Evolutionary conservation across 2,113 vertebrate genomes (phyloP).

Genomic region (Ramphastos sulfuratus): DNA sequence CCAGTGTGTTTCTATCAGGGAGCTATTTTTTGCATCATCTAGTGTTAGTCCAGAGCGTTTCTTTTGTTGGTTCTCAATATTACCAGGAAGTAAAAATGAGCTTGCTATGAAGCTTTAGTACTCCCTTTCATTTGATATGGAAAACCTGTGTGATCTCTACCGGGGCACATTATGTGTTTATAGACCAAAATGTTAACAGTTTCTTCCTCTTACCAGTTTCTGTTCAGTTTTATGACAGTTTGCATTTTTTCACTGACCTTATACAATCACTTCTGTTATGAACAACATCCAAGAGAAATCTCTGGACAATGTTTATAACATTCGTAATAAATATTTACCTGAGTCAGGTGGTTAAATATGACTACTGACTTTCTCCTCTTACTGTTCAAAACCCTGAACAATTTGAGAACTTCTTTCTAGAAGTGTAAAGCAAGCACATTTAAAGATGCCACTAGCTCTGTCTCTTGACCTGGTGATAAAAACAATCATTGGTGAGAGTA

Average conservation of each 20-base stretch:
- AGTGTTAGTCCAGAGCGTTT: background rate
- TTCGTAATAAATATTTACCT: background rate
- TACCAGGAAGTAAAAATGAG: background rate
- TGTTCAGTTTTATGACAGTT: background rate
- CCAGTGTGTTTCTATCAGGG: background rate
- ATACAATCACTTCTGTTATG: background rate
- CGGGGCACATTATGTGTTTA: background rate
- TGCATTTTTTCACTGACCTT: background rate
- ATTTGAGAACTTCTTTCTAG: background rate
- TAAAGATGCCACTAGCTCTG: background rate
- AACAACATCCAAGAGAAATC: background rate
- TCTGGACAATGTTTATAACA: background rate
- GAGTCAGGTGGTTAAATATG: background rate
- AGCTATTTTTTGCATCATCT: background rate
- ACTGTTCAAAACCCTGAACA: background rate
- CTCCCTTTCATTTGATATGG: accelerated
- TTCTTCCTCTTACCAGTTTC: background rate
- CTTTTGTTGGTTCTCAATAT: background rate
- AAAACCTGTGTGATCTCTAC: background rate
- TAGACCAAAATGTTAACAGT: background rate
- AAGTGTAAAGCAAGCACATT: background rate
- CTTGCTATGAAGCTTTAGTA: background rate
- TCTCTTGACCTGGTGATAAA: background rate
- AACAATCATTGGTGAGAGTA: background rate
- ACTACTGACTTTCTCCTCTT: background rate